phyloP scores from a whole-genome alignment of 2,797 vertebrate species.

The Melanotaenia parkinsoni region DNA sequence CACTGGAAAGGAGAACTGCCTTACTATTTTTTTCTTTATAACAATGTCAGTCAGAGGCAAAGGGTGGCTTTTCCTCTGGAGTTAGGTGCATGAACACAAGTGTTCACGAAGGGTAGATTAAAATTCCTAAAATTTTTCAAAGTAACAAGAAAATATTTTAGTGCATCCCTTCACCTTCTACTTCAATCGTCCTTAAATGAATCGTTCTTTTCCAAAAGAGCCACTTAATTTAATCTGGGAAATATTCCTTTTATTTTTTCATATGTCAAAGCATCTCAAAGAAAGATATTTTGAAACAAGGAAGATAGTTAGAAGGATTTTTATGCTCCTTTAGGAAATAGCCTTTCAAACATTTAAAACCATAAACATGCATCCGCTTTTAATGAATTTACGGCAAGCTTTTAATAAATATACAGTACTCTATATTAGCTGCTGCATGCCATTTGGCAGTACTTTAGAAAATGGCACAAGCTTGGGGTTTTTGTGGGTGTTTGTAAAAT shows the following conservation, averaged over 20 bases:
- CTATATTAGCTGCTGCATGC: background rate
- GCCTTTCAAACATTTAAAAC: background rate
- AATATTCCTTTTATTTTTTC: background rate
- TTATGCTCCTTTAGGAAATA: background rate
- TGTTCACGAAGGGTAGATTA: background rate
- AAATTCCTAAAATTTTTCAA: background rate
- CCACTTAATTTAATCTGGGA: background rate
- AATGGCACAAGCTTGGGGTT: background rate
- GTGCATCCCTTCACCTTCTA: background rate
- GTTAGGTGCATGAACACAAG: background rate
- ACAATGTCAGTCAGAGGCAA: background rate
- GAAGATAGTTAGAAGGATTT: background rate
- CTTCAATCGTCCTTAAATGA: background rate
- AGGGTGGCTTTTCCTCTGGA: background rate
- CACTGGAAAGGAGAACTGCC: background rate
- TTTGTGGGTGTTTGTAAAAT: background rate
- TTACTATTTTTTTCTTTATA: background rate
- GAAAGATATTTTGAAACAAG: background rate
- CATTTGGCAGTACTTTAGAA: background rate
- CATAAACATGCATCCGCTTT: background rate
- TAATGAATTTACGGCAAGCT: background rate
- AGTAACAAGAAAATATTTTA: background rate
- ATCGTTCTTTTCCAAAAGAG: background rate
- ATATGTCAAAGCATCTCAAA: background rate
- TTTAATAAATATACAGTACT: background rate